phyloP scores from a whole-genome alignment of 2,113 vertebrate genomes.

The Apus apus region DNA sequence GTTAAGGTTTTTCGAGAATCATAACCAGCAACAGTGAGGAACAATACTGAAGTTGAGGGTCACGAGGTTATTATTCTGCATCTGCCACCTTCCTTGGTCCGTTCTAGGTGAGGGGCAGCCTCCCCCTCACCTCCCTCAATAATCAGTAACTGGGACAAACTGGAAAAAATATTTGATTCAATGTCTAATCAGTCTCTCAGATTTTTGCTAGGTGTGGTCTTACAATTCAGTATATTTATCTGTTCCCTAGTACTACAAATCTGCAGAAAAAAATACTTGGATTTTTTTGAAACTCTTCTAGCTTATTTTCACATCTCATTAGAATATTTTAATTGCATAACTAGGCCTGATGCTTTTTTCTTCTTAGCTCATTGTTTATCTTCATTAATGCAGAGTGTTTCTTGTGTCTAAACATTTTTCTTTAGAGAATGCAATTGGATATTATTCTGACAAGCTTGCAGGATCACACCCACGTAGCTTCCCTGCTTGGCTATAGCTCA shows the following conservation, averaged over 20 bases:
- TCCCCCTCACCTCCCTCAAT: neutral
- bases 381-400: neutral
- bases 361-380: neutral
- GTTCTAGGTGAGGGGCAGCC: too few relatives aligned
- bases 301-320: neutral
- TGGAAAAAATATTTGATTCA: neutral
- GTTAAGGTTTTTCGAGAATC: neutral
- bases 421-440: slow-evolving; percentile 94
- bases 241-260: neutral
- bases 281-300: neutral
- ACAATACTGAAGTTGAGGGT: neutral
- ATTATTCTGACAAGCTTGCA: slow-evolving; percentile 97
- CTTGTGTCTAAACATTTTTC: slow-evolving; percentile 14
- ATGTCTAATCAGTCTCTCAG: neutral
- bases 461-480: slow-evolving; percentile 97
- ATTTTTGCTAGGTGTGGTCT: neutral
- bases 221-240: neutral
- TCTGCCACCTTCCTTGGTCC: neutral
- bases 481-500: slow-evolving; percentile 92
- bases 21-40: neutral
- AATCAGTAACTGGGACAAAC: neutral
- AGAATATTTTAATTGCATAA: neutral
- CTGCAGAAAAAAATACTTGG: neutral
- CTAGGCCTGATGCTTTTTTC: neutral
- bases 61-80: neutral